A percentile compares a stretch with the other conserved stretches of the same genome.
These are phyloP conservation scores for Calidris pygmaea DNA, from an alignment of 2,113 vertebrate species.

Conservation along the genomic window DNA sequence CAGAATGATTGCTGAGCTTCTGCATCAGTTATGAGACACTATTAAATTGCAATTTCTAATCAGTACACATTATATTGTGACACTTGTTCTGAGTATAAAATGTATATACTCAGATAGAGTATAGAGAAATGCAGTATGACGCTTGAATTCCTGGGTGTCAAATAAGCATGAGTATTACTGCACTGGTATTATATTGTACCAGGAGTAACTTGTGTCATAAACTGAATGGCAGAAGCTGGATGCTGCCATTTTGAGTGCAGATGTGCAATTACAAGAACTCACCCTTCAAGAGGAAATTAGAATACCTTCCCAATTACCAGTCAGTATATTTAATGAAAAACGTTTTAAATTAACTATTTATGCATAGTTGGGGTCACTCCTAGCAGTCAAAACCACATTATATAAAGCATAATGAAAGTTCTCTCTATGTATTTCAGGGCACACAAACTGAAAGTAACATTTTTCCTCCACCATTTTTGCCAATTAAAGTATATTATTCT, in stretches of 20 bases:
- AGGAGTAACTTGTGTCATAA: background rate
- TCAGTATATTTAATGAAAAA: background rate
- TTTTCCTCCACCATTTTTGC: background rate
- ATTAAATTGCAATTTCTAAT: background rate
- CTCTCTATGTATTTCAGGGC: background rate
- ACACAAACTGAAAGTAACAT: background rate
- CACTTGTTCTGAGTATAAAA: background rate
- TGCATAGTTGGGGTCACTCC: background rate
- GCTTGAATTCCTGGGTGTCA: background rate
- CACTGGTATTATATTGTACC: background rate
- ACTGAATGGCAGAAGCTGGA: background rate
- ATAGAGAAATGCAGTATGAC: background rate
- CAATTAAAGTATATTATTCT: background rate
- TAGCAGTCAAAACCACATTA: background rate
- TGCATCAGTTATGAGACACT: background rate
- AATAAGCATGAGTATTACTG: background rate
- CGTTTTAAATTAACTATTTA: background rate
- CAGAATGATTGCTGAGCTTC: background rate
- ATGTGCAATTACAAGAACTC: background rate
- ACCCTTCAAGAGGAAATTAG: background rate
- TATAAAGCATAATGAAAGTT: background rate
- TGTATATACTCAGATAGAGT: background rate
- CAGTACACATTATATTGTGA: background rate
- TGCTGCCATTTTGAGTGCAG: background rate
- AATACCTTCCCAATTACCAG: background rate